Conservation (phyloP, 1,140 invertebrate species). For the Leptinotarsa texana region DNA sequence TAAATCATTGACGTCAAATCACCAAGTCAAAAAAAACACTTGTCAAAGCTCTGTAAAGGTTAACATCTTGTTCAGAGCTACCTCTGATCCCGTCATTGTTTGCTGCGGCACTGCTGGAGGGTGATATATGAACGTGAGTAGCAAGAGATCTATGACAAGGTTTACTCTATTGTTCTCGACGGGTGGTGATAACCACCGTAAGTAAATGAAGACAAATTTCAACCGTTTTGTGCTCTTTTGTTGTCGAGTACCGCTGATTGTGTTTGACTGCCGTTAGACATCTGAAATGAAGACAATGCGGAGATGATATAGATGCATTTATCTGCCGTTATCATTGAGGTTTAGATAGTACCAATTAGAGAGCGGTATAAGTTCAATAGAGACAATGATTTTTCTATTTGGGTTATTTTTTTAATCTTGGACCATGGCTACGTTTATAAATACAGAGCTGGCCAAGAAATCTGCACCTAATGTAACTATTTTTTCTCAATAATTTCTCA, state of each 20-base stretch:
- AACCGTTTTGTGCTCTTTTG: conserved; percentile 25
- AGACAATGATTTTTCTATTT: neutral
- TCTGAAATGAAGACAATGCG: conserved; percentile 26
- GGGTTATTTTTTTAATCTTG: too few species aligned
- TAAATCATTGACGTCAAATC: conserved; percentile 30
- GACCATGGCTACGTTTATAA: too few species aligned
- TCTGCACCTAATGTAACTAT: too few species aligned
- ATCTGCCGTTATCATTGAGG: conserved; percentile 14
- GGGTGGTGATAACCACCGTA: conserved; percentile 37
- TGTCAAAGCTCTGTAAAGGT: conserved; percentile 35
- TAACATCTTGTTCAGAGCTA: conserved; percentile 36
- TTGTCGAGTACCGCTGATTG: conserved; percentile 33
- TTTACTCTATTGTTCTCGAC: conserved; percentile 36
- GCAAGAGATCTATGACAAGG: conserved; percentile 37
- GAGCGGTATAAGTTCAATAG: neutral
- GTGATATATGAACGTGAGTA: conserved; percentile 42
- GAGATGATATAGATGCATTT: conserved; percentile 1
- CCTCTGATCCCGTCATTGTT: conserved; percentile 29
- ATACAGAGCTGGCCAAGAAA: too few species aligned
- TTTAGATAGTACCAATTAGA: neutral
- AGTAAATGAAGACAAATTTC: conserved; percentile 41
- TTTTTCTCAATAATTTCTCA: too few species aligned
- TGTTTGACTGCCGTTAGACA: conserved; percentile 21
- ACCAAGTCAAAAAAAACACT: conserved; percentile 29
- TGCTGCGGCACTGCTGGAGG: conserved; percentile 22